Evolutionary conservation across 2,888 invertebrate species (phyloP).

Genomic region (Tipula helvola): DNA sequence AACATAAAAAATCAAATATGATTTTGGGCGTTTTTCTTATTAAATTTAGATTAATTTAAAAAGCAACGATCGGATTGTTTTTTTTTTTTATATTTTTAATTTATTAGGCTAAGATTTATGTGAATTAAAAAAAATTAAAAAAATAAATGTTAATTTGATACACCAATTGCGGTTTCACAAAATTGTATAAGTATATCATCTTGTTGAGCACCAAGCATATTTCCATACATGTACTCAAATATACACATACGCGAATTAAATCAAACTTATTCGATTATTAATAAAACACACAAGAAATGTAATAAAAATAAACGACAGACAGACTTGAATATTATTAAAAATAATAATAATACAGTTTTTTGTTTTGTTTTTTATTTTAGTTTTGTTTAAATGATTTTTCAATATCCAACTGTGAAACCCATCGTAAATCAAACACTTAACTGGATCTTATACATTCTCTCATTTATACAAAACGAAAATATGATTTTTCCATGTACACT

Average conservation of each 20-base stretch:
- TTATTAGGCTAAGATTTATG: not conserved
- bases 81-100: not conserved
- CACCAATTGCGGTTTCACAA: not conserved
- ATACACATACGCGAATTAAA: not conserved
- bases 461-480: not conserved
- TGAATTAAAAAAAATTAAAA: not conserved
- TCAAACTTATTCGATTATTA: not conserved
- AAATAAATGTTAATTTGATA: not conserved
- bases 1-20: not conserved
- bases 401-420: conserved; percentile 8
- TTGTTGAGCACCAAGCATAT: not conserved
- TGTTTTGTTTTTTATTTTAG: not conserved
- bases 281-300: not conserved
- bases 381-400: not conserved
- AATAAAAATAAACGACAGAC: not conserved
- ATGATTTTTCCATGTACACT: not conserved
- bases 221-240: not conserved
- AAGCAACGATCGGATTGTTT: not conserved
- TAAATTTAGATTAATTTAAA: not conserved
- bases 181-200: not conserved
- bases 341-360: not conserved
- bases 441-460: not conserved
- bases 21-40: not conserved
- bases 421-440: conserved; percentile 12
- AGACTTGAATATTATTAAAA: conserved; percentile 1